Conservation (phyloP, 2,888 invertebrate genomes). For the Agriotes lineatus region DNA sequence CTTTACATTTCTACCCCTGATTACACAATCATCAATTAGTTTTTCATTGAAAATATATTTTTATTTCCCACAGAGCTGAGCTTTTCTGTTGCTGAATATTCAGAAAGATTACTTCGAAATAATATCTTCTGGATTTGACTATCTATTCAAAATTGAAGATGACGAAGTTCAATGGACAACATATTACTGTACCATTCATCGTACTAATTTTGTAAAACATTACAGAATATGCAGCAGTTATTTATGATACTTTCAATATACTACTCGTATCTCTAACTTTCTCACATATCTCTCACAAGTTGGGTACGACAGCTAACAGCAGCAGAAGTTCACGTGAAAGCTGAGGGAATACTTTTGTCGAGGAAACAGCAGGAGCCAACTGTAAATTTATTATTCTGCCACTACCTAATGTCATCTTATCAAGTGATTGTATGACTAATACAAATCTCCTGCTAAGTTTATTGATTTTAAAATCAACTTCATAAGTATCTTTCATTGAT, state of each 20-base stretch:
- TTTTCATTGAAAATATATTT: too few species aligned
- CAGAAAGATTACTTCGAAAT: too few species aligned
- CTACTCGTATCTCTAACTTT: background rate
- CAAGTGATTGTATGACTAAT: conserved; percentile 10
- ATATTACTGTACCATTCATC: too few species aligned
- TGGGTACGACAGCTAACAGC: background rate
- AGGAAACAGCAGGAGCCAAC: conserved; percentile 26
- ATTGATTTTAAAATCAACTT: conserved; percentile 20
- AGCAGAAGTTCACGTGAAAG: background rate
- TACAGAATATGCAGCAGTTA: background rate
- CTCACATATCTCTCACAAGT: background rate
- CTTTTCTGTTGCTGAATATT: too few species aligned
- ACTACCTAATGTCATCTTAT: conserved; percentile 23
- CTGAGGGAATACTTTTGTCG: conserved; percentile 17
- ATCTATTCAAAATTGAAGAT: too few species aligned
- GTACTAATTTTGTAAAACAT: too few species aligned
- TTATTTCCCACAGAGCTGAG: too few species aligned
- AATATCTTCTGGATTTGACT: too few species aligned
- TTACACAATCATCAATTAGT: too few species aligned
- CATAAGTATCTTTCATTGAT: background rate
- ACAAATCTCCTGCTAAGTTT: conserved; percentile 21
- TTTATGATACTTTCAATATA: background rate
- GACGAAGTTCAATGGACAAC: too few species aligned
- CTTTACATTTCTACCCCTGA: too few species aligned
- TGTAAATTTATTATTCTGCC: conserved; percentile 35